These are phyloP conservation scores for Chrysomallon squamiferum DNA, from an alignment of 1,140 invertebrate species.

Conservation along the genomic window DNA sequence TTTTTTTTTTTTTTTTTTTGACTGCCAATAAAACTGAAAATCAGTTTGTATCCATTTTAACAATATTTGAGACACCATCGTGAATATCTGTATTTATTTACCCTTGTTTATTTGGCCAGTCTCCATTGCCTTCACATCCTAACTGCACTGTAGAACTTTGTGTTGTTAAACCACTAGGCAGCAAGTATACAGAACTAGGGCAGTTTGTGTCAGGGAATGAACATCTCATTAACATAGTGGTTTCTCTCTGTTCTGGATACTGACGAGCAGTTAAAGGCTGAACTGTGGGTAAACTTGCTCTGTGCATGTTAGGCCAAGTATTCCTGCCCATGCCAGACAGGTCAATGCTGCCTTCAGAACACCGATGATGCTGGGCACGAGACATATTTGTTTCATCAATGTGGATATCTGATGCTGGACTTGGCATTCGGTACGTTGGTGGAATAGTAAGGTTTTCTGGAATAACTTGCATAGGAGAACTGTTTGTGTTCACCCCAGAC, in stretches of 20 bases:
- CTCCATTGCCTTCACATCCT: not conserved
- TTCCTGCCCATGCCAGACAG: slow-evolving; percentile 34
- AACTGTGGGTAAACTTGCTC: slow-evolving; percentile 45
- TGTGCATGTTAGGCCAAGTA: slow-evolving; percentile 42
- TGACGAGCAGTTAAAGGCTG: slow-evolving; percentile 16
- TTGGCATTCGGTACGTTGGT: slow-evolving; percentile 24
- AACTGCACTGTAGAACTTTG: slow-evolving; percentile 6
- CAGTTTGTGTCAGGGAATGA: slow-evolving; percentile 11
- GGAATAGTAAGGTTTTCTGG: slow-evolving; percentile 46
- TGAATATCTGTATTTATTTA: too few relatives aligned
- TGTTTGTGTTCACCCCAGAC: slow-evolving; percentile 30
- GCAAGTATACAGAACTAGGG: not conserved
- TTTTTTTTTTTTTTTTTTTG: too few relatives aligned
- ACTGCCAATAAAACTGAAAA: too few relatives aligned
- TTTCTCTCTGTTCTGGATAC: slow-evolving; percentile 6
- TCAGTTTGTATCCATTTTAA: too few relatives aligned
- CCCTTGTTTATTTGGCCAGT: not conserved
- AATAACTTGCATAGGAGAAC: slow-evolving; percentile 31
- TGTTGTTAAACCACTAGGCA: slow-evolving; percentile 8
- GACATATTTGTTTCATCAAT: slow-evolving; percentile 18
- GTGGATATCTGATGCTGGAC: slow-evolving; percentile 26
- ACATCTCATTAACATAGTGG: slow-evolving; percentile 13
- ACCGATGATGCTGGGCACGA: slow-evolving; percentile 34
- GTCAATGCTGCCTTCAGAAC: slow-evolving; percentile 54
- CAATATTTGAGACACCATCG: too few relatives aligned